Evolutionary conservation across 2,113 vertebrate species (phyloP).

Genomic region (Salvelinus fontinalis): DNA sequence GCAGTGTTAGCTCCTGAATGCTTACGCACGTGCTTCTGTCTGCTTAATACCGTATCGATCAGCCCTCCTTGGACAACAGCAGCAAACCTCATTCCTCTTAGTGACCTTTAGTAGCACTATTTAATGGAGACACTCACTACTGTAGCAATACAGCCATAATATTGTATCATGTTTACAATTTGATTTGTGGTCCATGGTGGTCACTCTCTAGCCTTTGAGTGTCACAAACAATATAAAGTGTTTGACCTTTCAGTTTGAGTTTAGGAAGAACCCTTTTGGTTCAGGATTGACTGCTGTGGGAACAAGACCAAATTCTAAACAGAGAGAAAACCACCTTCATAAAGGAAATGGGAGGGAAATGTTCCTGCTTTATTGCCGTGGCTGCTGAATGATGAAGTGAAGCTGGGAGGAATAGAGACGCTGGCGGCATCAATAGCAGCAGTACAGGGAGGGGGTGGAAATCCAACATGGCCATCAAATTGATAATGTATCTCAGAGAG

Average conservation of each 20-base stretch:
- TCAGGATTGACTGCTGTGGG: not conserved
- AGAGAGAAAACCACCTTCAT: conserved; percentile 45
- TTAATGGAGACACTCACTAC: not conserved
- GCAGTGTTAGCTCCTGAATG: conserved; percentile 49
- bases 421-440: not conserved
- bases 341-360: conserved; percentile 50
- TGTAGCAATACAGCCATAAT: conserved; percentile 9
- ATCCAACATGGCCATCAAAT: conserved; percentile 48
- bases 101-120: conserved; percentile 39
- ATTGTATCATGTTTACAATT: conserved; percentile 45
- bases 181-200: conserved; percentile 12
- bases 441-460: not conserved
- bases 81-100: conserved; percentile 34
- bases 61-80: conserved; percentile 39
- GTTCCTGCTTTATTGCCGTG: conserved; percentile 33
- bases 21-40: conserved; percentile 45
- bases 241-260: conserved; percentile 28
- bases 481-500: conserved; percentile 42
- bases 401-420: conserved; percentile 40
- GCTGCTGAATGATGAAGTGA: conserved; percentile 50
- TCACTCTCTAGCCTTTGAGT: not conserved
- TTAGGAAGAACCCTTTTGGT: not conserved
- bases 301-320: not conserved
- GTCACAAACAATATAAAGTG: too few species aligned
- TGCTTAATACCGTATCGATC: conserved; percentile 63